Evolutionary conservation across 2,113 vertebrate species (phyloP).

Genomic region (Strigops habroptila): DNA sequence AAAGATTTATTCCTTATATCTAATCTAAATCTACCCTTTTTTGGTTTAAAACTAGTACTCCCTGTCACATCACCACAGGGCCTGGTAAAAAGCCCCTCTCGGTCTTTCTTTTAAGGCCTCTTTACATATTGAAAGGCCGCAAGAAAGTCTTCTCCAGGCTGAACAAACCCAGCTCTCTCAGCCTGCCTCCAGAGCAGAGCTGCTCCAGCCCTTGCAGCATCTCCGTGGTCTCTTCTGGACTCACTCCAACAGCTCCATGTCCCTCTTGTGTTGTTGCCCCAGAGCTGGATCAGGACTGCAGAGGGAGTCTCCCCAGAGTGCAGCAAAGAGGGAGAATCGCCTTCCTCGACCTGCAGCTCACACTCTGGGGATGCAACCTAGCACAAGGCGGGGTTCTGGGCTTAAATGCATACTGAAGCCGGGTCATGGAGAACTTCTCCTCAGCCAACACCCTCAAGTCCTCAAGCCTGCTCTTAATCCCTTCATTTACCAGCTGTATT

Average conservation of each 20-base stretch:
- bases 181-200: rapidly evolving
- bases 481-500: rapidly evolving
- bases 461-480: not conserved
- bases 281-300: not conserved
- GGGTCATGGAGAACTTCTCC: rapidly evolving
- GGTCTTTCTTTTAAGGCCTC: rapidly evolving
- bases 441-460: rapidly evolving
- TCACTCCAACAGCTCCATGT: rapidly evolving
- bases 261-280: not conserved
- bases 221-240: rapidly evolving
- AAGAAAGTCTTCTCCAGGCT: not conserved
- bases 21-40: not conserved
- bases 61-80: not conserved
- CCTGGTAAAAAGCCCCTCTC: rapidly evolving
- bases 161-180: not conserved
- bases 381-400: rapidly evolving
- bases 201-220: rapidly evolving
- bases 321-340: not conserved
- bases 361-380: not conserved
- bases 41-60: not conserved
- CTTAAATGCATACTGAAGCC: rapidly evolving
- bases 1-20: not conserved
- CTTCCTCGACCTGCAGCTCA: not conserved
- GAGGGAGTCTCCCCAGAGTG: rapidly evolving
- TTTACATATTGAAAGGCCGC: not conserved